phyloP scores from a whole-genome alignment of 2,797 vertebrate genomes.

The Acropternis orthonyx region DNA sequence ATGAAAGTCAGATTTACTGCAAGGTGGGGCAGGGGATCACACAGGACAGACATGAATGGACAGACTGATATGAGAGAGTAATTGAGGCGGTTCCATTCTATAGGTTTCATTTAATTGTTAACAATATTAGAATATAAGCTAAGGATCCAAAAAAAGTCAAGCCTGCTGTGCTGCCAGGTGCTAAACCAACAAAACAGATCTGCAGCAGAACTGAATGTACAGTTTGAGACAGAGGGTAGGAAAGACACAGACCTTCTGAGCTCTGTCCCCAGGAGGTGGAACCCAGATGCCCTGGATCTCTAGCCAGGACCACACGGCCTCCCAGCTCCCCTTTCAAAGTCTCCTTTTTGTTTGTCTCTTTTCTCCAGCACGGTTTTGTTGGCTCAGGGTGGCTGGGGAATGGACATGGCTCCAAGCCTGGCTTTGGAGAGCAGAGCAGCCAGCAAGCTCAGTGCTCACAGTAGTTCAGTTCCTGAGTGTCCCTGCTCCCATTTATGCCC shows the following conservation, averaged over 20 bases:
- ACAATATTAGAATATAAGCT: neutral
- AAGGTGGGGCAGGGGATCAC: neutral
- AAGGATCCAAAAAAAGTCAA: neutral
- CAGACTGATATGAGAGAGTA: neutral
- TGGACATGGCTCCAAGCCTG: neutral
- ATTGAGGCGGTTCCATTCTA: neutral
- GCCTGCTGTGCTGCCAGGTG: neutral
- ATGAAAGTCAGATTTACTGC: neutral
- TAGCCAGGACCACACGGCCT: neutral
- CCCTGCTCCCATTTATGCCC: neutral
- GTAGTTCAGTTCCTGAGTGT: neutral
- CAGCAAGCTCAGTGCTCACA: neutral
- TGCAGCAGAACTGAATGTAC: neutral
- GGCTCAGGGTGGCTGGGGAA: neutral
- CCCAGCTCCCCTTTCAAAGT: neutral
- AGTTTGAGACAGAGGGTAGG: neutral
- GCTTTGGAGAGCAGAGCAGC: conserved; percentile 8
- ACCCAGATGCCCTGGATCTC: neutral
- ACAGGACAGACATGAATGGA: neutral
- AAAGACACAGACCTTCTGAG: neutral
- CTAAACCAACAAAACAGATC: neutral
- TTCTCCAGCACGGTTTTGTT: neutral
- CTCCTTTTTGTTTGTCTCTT: neutral
- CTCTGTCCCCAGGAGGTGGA: neutral
- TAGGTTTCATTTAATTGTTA: neutral